phyloP scores from a whole-genome alignment of 2,797 vertebrate species.

The Pelochelys cantorii region DNA sequence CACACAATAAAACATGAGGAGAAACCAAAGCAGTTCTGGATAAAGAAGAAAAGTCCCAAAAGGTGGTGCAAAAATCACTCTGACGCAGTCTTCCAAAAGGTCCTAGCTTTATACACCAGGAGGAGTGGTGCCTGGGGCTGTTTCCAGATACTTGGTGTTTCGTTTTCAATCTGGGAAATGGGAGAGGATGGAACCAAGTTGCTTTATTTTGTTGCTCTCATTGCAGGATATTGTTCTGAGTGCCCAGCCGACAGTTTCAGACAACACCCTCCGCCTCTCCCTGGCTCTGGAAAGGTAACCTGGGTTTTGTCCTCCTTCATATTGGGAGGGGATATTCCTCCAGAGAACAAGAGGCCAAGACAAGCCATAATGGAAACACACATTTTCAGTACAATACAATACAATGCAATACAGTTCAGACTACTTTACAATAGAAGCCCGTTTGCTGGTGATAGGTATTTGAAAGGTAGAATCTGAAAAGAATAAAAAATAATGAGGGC shows the following conservation, averaged over 20 bases:
- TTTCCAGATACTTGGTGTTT: neutral
- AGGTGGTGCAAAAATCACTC: neutral
- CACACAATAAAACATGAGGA: fast-evolving
- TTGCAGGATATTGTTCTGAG: conserved; percentile 70
- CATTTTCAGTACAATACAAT: fast-evolving
- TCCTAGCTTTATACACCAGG: neutral
- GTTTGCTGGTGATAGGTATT: fast-evolving
- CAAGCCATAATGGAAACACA: fast-evolving
- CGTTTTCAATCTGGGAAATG: neutral
- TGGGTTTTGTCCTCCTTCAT: neutral
- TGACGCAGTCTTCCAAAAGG: neutral
- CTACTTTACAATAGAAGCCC: neutral
- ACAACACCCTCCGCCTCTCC: conserved; percentile 47
- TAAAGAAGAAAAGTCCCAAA: neutral
- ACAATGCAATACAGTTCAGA: neutral
- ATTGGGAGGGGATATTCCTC: neutral
- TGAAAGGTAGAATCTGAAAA: neutral
- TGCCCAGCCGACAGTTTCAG: neutral
- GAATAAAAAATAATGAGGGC: neutral
- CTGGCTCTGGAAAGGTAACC: conserved; percentile 74
- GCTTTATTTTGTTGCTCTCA: neutral
- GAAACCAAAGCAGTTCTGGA: neutral
- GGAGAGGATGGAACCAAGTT: neutral
- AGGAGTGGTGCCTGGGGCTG: neutral
- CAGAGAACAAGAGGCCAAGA: fast-evolving